phyloP scores from a whole-genome alignment of 2,797 vertebrate species.

The Synaphobranchus kaupii region DNA sequence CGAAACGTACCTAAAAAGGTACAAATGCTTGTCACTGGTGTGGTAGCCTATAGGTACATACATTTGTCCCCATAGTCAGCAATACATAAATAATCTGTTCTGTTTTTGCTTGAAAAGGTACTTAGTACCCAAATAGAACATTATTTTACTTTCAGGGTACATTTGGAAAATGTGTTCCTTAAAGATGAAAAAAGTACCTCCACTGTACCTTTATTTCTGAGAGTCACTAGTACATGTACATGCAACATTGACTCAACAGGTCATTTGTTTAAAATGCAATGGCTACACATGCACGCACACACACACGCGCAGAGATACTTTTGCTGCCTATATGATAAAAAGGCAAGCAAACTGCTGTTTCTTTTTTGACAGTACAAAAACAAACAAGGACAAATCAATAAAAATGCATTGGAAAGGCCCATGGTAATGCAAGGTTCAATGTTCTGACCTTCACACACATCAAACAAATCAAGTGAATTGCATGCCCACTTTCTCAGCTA shows the following conservation, averaged over 20 bases:
- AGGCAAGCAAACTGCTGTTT: background rate
- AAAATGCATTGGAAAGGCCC: background rate
- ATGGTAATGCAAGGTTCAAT: background rate
- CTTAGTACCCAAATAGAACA: no score
- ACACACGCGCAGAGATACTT: background rate
- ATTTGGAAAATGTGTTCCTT: no score
- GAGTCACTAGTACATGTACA: background rate
- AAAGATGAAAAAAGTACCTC: no score
- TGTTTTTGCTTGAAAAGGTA: no score
- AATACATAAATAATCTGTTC: no score
- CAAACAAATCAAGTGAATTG: background rate
- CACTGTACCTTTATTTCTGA: no score
- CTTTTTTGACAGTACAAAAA: background rate
- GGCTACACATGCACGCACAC: constrained; percentile 12
- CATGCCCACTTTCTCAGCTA: background rate
- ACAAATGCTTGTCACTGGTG: no score
- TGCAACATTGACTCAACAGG: background rate
- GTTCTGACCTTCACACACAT: background rate
- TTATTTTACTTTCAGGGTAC: no score
- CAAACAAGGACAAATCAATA: background rate
- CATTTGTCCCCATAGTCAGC: no score
- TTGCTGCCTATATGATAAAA: background rate
- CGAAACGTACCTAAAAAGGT: no score
- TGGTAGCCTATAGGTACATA: no score
- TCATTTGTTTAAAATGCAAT: background rate